Conservation (phyloP, 1,140 invertebrate genomes). For the Ylistrum balloti region DNA sequence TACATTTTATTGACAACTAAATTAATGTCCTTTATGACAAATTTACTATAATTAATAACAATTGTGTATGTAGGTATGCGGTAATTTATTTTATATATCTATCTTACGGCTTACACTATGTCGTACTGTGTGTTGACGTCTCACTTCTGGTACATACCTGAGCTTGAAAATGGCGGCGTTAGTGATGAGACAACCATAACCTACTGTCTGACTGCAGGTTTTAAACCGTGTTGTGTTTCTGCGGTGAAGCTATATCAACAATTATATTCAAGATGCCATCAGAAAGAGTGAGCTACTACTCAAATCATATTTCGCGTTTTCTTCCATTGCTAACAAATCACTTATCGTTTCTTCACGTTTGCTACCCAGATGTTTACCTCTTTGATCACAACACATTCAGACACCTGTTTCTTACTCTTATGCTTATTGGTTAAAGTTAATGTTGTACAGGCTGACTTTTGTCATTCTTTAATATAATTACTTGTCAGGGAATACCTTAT, state of each 20-base stretch:
- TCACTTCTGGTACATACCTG: constrained; percentile 23
- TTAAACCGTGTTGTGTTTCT: neutral
- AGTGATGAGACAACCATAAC: neutral
- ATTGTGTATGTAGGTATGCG: no score
- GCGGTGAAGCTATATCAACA: neutral
- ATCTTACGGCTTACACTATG: no score
- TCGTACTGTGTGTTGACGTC: no score
- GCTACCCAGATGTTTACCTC: neutral
- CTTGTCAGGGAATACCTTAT: no score
- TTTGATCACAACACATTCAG: neutral
- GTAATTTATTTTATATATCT: no score
- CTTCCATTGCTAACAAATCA: neutral
- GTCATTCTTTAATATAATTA: no score
- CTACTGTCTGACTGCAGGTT: no score
- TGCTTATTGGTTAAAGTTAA: neutral
- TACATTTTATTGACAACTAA: no score
- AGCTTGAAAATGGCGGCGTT: constrained; percentile 37
- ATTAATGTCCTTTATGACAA: no score
- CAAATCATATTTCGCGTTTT: neutral
- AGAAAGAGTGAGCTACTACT: neutral
- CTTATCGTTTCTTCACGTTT: constrained; percentile 18
- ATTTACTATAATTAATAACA: no score
- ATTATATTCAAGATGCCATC: neutral
- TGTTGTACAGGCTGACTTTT: no score
- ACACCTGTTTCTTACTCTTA: neutral